Evolutionary conservation across 2,888 invertebrate species (phyloP).

Genomic region (Ophonus ardosiacus): DNA sequence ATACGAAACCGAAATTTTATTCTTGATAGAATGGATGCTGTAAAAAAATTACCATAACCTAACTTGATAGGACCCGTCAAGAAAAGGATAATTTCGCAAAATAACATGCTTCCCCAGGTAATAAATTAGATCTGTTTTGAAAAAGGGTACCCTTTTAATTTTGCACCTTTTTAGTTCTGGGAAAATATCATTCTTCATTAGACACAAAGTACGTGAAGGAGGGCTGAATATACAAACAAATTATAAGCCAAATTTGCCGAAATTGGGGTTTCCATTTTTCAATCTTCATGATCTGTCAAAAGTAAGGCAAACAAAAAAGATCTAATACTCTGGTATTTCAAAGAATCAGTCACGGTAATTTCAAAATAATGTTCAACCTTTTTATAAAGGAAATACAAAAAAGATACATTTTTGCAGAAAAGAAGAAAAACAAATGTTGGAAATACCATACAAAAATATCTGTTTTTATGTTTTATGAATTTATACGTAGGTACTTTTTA

Average conservation of each 20-base stretch:
- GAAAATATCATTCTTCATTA: slow-evolving; percentile 19
- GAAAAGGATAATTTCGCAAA: slow-evolving; percentile 16
- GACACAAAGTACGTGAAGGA: slow-evolving; percentile 1
- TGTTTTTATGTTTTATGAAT: too few species aligned
- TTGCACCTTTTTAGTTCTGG: not conserved
- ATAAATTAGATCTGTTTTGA: not conserved
- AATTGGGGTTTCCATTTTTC: not conserved
- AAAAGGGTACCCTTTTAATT: slow-evolving; percentile 25
- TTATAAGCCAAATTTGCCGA: slow-evolving; percentile 21
- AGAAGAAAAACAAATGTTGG: too few species aligned
- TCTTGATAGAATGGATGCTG: not conserved
- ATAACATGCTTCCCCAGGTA: slow-evolving; percentile 15
- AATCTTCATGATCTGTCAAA: not conserved
- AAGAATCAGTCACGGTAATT: not conserved
- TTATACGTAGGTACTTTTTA: too few species aligned
- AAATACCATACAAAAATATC: too few species aligned
- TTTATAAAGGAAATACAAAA: not conserved
- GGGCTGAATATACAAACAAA: slow-evolving; percentile 15
- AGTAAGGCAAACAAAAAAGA: not conserved
- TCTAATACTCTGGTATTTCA: not conserved
- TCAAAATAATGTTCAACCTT: not conserved
- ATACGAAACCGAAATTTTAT: not conserved
- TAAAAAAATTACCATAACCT: not conserved
- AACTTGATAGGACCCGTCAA: not conserved
- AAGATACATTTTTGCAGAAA: not conserved